phyloP scores from a whole-genome alignment of 2,888 invertebrate species.

The Hymenopus coronatus region DNA sequence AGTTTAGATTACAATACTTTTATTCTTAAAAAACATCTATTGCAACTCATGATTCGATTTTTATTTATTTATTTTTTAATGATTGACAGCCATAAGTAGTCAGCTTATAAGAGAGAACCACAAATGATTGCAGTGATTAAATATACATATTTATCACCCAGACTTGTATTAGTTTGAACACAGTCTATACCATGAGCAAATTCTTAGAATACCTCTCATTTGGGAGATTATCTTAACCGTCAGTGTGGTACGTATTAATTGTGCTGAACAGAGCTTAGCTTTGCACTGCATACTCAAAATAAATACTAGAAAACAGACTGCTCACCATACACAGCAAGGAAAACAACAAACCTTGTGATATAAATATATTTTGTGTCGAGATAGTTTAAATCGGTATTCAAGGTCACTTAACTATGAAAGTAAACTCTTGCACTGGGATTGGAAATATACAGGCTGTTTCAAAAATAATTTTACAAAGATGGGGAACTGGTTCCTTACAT shows the following conservation, averaged over 20 bases:
- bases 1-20: neutral
- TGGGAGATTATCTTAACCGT: neutral
- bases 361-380: neutral
- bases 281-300: neutral
- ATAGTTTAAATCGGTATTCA: neutral
- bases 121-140: neutral
- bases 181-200: constrained; percentile 34
- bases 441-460: no score
- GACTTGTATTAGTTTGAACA: constrained; percentile 27
- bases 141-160: constrained; percentile 7
- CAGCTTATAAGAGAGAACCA: neutral
- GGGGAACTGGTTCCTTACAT: no score
- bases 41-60: neutral
- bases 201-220: constrained; percentile 29
- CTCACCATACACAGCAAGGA: neutral
- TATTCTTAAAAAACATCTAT: neutral
- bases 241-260: neutral
- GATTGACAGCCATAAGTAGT: neutral
- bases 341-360: neutral
- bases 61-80: neutral
- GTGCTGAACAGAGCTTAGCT: neutral
- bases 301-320: neutral
- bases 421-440: neutral
- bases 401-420: neutral
- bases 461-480: no score